Conservation (phyloP, 2,797 vertebrate species). For the Malacoctenus gilli region DNA sequence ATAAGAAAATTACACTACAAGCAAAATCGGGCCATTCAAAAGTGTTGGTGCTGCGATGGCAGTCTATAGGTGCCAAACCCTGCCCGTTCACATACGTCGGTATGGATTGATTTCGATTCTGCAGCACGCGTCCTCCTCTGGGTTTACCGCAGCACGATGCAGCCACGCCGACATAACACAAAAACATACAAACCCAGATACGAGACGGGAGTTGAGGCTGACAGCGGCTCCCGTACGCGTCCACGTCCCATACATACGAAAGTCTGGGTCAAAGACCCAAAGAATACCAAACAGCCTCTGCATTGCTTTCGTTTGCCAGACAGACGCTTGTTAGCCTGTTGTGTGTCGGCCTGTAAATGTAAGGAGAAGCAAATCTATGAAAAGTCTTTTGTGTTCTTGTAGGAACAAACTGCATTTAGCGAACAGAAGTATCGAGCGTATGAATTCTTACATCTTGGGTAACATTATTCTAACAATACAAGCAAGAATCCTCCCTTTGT, state of each 20-base stretch:
- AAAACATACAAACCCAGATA: not conserved
- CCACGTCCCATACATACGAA: not conserved
- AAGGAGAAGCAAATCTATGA: too few relatives aligned
- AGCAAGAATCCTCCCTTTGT: too few relatives aligned
- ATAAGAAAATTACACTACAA: too few relatives aligned
- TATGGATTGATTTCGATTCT: not conserved
- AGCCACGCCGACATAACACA: not conserved
- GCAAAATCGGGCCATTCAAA: too few relatives aligned
- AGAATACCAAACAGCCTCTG: constrained; percentile 1
- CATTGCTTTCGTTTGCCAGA: not conserved
- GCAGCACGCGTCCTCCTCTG: not conserved
- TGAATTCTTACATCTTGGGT: too few relatives aligned
- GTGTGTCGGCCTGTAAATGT: too few relatives aligned
- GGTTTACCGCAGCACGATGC: not conserved
- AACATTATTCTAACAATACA: too few relatives aligned
- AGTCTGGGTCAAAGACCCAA: not conserved
- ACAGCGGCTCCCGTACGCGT: not conserved
- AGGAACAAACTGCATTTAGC: too few relatives aligned
- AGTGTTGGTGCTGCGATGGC: too few relatives aligned
- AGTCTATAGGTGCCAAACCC: not conserved
- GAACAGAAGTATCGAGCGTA: too few relatives aligned
- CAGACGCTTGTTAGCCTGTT: too few relatives aligned
- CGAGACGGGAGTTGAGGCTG: not conserved
- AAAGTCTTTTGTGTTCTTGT: too few relatives aligned
- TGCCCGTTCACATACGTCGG: not conserved